Evolutionary conservation across 2,113 vertebrate genomes (phyloP).

Genomic region (Scartelaos histophorus): DNA sequence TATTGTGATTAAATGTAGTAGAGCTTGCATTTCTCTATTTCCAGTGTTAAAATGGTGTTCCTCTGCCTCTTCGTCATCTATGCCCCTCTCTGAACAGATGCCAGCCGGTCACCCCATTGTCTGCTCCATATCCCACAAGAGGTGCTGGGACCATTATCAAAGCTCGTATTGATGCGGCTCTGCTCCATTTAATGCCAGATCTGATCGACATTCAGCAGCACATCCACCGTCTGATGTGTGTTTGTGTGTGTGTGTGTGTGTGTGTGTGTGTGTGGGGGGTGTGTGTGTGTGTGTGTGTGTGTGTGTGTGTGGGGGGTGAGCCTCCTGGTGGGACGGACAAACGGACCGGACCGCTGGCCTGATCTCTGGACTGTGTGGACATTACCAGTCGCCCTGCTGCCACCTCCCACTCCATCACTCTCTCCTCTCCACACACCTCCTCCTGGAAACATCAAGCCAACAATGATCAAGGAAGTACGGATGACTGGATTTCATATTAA

Average conservation of each 20-base stretch:
- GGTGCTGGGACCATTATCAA: conserved; percentile 46
- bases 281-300: conserved; percentile 8
- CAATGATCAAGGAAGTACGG: not conserved
- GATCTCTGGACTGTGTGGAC: conserved; percentile 10
- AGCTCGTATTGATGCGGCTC: conserved; percentile 37
- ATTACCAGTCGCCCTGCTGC: conserved; percentile 16
- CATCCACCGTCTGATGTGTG: not conserved
- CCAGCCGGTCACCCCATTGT: conserved; percentile 27
- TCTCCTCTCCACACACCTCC: conserved; percentile 25
- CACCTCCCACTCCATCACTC: conserved; percentile 19
- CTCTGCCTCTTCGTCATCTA: not conserved
- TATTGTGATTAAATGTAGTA: not conserved
- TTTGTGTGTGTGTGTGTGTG: conserved; percentile 11
- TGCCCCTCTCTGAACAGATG: conserved; percentile 3
- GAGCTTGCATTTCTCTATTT: not conserved
- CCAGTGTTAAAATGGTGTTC: not conserved
- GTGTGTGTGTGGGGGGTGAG: conserved; percentile 7
- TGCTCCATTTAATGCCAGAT: conserved; percentile 44
- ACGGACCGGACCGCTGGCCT: conserved; percentile 26
- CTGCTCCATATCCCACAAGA: conserved; percentile 41
- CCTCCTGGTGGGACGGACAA: conserved; percentile 38
- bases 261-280: conserved; percentile 11
- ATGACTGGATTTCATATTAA: conserved; percentile 48
- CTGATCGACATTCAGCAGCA: conserved; percentile 36
- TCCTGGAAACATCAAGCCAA: conserved; percentile 26